Evolutionary conservation across 1,140 invertebrate species (phyloP), one percentile per base, ranked within the genome.

Genomic region (Bursaphelenchus mucronatus): DNA sequence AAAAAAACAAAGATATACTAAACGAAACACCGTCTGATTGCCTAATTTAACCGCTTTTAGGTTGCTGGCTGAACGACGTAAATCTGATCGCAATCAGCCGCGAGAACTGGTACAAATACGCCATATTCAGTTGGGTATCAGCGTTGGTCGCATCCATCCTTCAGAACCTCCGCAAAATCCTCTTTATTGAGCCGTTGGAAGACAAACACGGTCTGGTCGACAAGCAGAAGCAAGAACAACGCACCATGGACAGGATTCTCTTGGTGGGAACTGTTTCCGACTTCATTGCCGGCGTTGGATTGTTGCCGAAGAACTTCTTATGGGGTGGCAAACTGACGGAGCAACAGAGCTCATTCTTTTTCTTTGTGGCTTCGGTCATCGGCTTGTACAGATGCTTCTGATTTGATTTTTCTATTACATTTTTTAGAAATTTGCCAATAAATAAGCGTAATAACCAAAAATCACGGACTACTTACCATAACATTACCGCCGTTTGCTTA

Each of bases 171-270:
- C 57, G 57, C 11, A 39, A 44, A 45, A 59, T 59, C 45, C 40
- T 59, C 1, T n/a, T 59, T 7, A 50, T 59, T 50, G 57, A 59
- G 41, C 57, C 57, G 40, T 13, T 44, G n/a, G 57, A 59, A 43
- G 57, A 59, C 30, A 19, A 49, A 49, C 13, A 13, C 40, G 15
- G 13, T 7, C 6, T 49, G 4, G 13, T 49, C 1, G 47, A 49
- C 47, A 49, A 49, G 47, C 47, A 49, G 47, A n/a, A 19, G 13
- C 13, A 49, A 49, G 13, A n/a, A 6, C 13, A 13, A 30, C 57
- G 57, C 1, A 39, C 40, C 2, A 59, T 59, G 57, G 57, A 59
- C 30, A 13, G 57, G 45, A 59, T 59, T 39, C 41, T 44, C 19
- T 39, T 59, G 21, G 47, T 59, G 0, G 57, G 19, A 1, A 49